Percentiles rank a stretch among this genome's conserved stretches.
These are phyloP conservation scores for Epirrhoe tristata DNA, from an alignment of 2,888 invertebrate genomes.

Conservation along the genomic window DNA sequence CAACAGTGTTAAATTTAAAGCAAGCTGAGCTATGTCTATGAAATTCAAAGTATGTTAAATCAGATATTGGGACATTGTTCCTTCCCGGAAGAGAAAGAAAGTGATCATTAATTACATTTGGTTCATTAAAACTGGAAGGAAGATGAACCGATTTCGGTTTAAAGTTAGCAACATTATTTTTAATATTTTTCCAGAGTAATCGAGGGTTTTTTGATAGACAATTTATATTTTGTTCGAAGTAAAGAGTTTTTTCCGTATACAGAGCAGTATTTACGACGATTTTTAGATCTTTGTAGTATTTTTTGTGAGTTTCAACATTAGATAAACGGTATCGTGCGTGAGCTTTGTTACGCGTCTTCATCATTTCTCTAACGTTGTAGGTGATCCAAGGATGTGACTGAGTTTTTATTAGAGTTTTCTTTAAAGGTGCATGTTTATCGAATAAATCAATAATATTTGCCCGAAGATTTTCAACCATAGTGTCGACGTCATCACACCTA, in stretches of 20 bases:
- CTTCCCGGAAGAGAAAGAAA: conserved; percentile 9
- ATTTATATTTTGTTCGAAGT: conserved; percentile 7
- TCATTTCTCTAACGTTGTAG: conserved; percentile 16
- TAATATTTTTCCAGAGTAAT: conserved; percentile 24
- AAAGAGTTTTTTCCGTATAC: neutral
- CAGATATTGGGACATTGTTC: neutral
- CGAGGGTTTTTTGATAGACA: neutral
- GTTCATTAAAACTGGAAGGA: conserved; percentile 8
- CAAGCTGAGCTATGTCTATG: neutral
- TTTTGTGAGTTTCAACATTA: conserved; percentile 8
- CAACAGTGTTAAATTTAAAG: too few relatives aligned
- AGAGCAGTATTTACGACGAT: too few relatives aligned
- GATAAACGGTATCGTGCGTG: neutral
- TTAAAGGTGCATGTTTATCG: conserved; percentile 9
- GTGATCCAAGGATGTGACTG: conserved; percentile 1
- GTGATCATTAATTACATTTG: conserved; percentile 13
- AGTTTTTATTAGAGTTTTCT: neutral
- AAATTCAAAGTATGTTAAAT: conserved; percentile 7
- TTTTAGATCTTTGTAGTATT: conserved; percentile 16
- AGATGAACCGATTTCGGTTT: neutral
- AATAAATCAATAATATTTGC: conserved; percentile 5
- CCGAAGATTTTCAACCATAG: too few relatives aligned
- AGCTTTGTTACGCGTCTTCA: conserved; percentile 12
- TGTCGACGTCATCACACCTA: too few relatives aligned
- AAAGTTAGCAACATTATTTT: conserved; percentile 12